Evolutionary conservation across 2,113 vertebrate species (phyloP).

Genomic region (Micromys minutus): DNA sequence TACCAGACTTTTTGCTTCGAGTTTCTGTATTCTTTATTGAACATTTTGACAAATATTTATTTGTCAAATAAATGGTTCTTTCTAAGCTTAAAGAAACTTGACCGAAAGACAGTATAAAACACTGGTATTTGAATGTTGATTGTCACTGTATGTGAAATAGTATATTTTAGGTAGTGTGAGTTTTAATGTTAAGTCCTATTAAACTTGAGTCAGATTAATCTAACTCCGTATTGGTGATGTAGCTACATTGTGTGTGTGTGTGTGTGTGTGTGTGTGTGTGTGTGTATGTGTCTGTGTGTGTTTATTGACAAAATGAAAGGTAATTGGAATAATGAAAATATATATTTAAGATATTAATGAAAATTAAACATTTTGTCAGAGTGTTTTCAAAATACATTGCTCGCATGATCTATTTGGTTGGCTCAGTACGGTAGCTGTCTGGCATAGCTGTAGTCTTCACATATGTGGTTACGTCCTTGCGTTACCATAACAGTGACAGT

Average conservation of each 20-base stretch:
- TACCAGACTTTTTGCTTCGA: neutral
- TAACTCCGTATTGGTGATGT: constrained; percentile 95
- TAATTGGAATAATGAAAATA: constrained; percentile 87
- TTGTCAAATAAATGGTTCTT: no score
- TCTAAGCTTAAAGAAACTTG: no score
- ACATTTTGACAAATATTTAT: neutral
- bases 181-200: constrained; percentile 99
- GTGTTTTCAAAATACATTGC: constrained; percentile 82
- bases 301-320: constrained; percentile 88
- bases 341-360: constrained; percentile 95
- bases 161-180: constrained; percentile 99
- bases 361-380: constrained; percentile 95
- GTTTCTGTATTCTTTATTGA: neutral
- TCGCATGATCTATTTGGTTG: constrained; percentile 83
- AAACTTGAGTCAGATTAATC: constrained; percentile 97
- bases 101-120: no score
- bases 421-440: constrained; percentile 94
- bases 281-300: no score
- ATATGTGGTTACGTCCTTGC: constrained; percentile 99
- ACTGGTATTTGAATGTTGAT: no score
- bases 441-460: constrained; percentile 99
- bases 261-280: no score
- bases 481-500: constrained; percentile 95
- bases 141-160: constrained; percentile 74
- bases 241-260: constrained; percentile 92